Conservation (phyloP, 2,888 invertebrate species). For the Auanema freiburgensis region DNA sequence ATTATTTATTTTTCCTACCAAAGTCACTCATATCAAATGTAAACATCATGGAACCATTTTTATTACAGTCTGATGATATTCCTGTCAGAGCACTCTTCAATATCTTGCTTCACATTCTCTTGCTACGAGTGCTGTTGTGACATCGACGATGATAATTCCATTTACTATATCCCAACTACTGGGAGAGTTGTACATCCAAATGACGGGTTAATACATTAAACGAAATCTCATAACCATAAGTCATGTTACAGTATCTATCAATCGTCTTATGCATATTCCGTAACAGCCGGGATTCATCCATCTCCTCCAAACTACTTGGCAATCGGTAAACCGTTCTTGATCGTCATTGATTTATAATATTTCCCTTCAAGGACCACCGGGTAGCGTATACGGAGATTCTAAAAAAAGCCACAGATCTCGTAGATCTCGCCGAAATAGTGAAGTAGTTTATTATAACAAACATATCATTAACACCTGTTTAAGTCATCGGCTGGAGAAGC, state of each 20-base stretch:
- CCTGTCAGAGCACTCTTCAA: conserved; percentile 48
- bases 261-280: conserved; percentile 41
- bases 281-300: conserved; percentile 31
- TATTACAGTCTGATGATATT: conserved; percentile 54
- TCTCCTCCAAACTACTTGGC: conserved; percentile 46
- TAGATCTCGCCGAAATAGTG: too few species aligned
- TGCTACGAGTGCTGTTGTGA: conserved; percentile 44
- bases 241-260: conserved; percentile 31
- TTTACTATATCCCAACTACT: conserved; percentile 55
- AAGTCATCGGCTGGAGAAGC: conserved; percentile 16
- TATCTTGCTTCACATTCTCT: conserved; percentile 29
- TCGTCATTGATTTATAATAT: background rate
- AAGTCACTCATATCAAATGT: conserved; percentile 27
- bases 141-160: conserved; percentile 52
- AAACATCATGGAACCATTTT: too few species aligned
- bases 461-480: conserved; percentile 2
- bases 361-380: background rate
- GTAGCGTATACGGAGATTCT: background rate
- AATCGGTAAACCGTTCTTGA: conserved; percentile 23
- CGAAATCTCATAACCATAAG: background rate
- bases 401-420: too few species aligned
- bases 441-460: background rate
- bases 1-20: conserved; percentile 53
- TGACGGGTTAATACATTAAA: conserved; percentile 16
- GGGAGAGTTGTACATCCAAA: conserved; percentile 40